Evolutionary conservation across 2,888 invertebrate genomes (phyloP), one percentile per base, ranked within the genome.

Genomic region (Eutolmus rufibarbis): DNA sequence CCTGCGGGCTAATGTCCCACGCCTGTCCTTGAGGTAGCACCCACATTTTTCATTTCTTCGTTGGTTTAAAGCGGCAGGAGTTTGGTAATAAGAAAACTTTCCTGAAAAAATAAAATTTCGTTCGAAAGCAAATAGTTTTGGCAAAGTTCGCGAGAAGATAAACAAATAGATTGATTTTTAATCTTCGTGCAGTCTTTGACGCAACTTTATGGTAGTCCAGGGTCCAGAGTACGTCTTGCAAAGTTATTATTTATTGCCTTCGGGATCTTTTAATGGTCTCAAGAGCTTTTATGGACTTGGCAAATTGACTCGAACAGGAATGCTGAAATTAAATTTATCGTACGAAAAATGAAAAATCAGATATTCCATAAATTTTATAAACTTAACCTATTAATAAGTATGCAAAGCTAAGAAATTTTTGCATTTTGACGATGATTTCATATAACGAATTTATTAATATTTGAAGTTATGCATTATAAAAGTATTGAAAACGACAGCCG

Each of bases 41-140:
- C 34, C 16, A 76, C 37, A 76, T 76, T 76, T 76, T 76, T 76
- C 37, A 37, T 76, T 76, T 76, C 37, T 40, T 34, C 28, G 28
- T 34, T n/a, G 19, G 8, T n/a, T 76, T 34, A 28, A 34, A 40
- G 37, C n/a, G 76, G 46, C 37, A 40, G 46, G 43, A n/a, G 77
- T 37, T 34, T 77, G 77, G 77, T 43, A 78, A 78, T 78, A 78
- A 78, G 78, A 28, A 78, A 78, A 78, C 78, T 78, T 78, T 78
- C 5, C 2, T 37, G 5, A 16, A 43, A 9, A 43, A 78, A 34
- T 23, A 78, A 43, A 78, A 43, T 43, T 23, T 43, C 78, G 14
- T 8, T 19, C 16, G 23, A 19, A 43, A 5, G 43, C 12, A 78
- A 78, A 78, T 78, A 40, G 78, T 78, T 78, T 46, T n/a, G 19